Evolutionary conservation across 1,140 invertebrate genomes (phyloP).

Genomic region (Diabrotica virgifera): DNA sequence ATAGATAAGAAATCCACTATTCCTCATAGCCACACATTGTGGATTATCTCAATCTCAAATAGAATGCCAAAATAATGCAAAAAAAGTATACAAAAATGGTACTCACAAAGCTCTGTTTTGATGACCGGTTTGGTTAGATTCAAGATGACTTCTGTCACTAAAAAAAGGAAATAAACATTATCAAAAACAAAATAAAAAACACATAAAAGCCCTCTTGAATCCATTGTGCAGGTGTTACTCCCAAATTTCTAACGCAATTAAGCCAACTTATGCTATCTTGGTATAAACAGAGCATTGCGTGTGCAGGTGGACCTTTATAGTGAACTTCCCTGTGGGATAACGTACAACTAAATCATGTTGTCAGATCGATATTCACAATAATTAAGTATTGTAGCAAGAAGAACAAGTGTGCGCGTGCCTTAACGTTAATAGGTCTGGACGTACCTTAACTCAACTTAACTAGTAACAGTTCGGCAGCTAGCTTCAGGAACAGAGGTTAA

Average conservation of each 20-base stretch:
- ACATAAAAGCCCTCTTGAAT: constrained; percentile 14
- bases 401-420: too few relatives aligned
- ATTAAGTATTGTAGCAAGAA: neutral
- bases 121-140: constrained; percentile 20
- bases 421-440: too few relatives aligned
- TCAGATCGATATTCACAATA: too few relatives aligned
- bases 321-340: too few relatives aligned
- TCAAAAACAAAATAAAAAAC: constrained; percentile 8
- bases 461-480: too few relatives aligned
- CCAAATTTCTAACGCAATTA: neutral
- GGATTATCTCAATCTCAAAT: too few relatives aligned
- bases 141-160: constrained; percentile 17
- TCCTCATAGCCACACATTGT: too few relatives aligned
- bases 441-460: too few relatives aligned
- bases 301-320: neutral
- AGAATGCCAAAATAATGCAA: neutral
- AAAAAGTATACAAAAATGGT: constrained; percentile 11
- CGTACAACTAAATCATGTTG: too few relatives aligned
- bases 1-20: too few relatives aligned
- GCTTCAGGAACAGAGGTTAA: neutral
- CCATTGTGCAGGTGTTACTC: constrained; percentile 7
- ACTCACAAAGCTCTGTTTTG: constrained; percentile 21
- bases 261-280: neutral
- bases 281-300: constrained; percentile 2
- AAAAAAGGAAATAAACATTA: constrained; percentile 19